Conservation (phyloP, 2,888 invertebrate species). For the Cantharis flavilabris region DNA sequence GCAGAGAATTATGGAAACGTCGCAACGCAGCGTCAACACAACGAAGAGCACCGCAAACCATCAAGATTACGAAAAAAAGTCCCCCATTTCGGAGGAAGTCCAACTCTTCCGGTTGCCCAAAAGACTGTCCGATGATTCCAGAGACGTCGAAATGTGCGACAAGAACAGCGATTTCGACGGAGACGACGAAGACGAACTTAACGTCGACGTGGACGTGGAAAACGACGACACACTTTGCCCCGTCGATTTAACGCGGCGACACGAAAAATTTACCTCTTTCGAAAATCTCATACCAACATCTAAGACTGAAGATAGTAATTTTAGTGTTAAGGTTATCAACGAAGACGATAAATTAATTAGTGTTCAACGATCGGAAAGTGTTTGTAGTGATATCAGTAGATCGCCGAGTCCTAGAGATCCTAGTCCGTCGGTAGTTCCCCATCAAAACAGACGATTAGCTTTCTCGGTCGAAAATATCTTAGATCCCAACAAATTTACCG, state of each 20-base stretch:
- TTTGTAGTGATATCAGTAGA: slow-evolving; percentile 55
- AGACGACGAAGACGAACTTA: slow-evolving; percentile 44
- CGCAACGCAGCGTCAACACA: slow-evolving; percentile 34
- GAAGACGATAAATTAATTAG: slow-evolving; percentile 33
- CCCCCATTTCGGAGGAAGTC: slow-evolving; percentile 39
- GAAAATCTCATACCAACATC: slow-evolving; percentile 41
- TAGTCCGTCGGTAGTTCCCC: slow-evolving; percentile 55
- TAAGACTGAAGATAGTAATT: slow-evolving; percentile 44
- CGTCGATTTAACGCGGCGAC: slow-evolving; percentile 55
- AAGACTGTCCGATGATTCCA: slow-evolving; percentile 52
- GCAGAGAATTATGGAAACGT: slow-evolving; percentile 53
- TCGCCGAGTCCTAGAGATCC: slow-evolving; percentile 53
- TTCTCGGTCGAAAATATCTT: slow-evolving; percentile 91
- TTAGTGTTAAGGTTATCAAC: slow-evolving; percentile 38
- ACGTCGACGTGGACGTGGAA: slow-evolving; percentile 51
- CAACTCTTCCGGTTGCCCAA: slow-evolving; percentile 49
- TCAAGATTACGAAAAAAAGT: slow-evolving; percentile 38
- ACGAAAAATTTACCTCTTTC: slow-evolving; percentile 48
- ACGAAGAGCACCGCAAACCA: slow-evolving; percentile 22
- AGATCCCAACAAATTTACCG: slow-evolving; percentile 89
- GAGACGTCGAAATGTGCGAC: slow-evolving; percentile 52
- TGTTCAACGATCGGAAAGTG: slow-evolving; percentile 53
- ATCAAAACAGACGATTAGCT: slow-evolving; percentile 71
- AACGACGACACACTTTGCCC: slow-evolving; percentile 54
- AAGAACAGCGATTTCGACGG: slow-evolving; percentile 38